Conservation (phyloP, 2,113 vertebrate genomes). For the Hemichromis elongatus region DNA sequence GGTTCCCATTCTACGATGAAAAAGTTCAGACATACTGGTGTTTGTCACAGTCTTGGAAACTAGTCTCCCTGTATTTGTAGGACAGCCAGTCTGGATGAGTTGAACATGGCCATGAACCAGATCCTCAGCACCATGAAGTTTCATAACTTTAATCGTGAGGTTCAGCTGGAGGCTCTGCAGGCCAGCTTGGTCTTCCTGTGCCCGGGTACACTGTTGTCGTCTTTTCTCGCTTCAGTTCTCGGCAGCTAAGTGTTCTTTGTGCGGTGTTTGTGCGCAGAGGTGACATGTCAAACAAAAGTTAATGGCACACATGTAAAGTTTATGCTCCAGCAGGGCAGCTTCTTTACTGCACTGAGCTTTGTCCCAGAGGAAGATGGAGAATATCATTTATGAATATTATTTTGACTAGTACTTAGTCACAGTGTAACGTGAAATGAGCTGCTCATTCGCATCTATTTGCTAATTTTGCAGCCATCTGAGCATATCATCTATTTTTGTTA, state of each 20-base stretch:
- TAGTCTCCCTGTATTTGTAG: conserved; percentile 53
- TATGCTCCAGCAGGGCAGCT: not conserved
- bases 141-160: conserved; percentile 76
- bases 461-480: not conserved
- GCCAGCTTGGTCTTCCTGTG: conserved; percentile 83
- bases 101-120: conserved; percentile 78
- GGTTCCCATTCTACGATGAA: not conserved
- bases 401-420: not conserved
- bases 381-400: not conserved
- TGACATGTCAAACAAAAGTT: not conserved
- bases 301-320: not conserved
- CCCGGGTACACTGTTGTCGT: conserved; percentile 64
- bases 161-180: conserved; percentile 86
- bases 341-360: not conserved
- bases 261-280: not conserved
- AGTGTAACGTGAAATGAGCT: not conserved
- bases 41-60: not conserved
- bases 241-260: not conserved
- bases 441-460: not conserved
- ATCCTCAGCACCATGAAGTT: conserved; percentile 80
- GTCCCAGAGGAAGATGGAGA: not conserved
- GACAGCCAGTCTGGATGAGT: conserved; percentile 78
- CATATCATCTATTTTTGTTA: not conserved
- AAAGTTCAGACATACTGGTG: not conserved
- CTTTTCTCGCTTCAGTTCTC: not conserved